phyloP scores from a whole-genome alignment of 2,113 vertebrate species.

The Onychorhynchus coronatus region DNA sequence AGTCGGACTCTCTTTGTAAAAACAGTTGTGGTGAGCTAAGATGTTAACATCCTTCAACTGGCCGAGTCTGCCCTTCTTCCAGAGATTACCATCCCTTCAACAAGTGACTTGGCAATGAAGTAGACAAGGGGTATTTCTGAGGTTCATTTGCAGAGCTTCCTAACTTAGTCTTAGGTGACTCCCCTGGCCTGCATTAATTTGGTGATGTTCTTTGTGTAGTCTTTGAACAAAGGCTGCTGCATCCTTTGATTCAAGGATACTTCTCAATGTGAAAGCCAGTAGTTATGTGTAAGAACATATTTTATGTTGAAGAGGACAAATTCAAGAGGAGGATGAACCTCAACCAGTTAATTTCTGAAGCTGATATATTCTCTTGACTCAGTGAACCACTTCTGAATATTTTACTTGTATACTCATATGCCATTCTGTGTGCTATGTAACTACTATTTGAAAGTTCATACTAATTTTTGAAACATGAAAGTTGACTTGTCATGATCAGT shows the following conservation, averaged over 20 bases:
- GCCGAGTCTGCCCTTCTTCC: background rate
- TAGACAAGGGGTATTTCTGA: background rate
- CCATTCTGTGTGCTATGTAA: background rate
- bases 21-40: background rate
- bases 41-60: background rate
- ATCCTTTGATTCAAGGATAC: background rate
- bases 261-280: background rate
- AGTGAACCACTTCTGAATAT: background rate
- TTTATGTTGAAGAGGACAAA: background rate
- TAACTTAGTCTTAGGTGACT: background rate
- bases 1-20: background rate
- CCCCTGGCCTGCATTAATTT: background rate
- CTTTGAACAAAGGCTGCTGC: background rate
- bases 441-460: background rate
- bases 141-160: background rate
- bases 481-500: background rate
- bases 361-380: background rate
- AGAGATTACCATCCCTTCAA: background rate
- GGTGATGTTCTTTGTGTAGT: background rate
- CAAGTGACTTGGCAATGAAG: background rate
- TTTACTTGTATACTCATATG: background rate
- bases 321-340: background rate
- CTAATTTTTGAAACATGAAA: background rate
- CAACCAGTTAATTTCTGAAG: background rate
- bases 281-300: background rate